Percentiles rank a stretch among this genome's conserved stretches.
Conservation (phyloP, 2,797 vertebrate genomes). For the Mormyrops attenuatus region DNA sequence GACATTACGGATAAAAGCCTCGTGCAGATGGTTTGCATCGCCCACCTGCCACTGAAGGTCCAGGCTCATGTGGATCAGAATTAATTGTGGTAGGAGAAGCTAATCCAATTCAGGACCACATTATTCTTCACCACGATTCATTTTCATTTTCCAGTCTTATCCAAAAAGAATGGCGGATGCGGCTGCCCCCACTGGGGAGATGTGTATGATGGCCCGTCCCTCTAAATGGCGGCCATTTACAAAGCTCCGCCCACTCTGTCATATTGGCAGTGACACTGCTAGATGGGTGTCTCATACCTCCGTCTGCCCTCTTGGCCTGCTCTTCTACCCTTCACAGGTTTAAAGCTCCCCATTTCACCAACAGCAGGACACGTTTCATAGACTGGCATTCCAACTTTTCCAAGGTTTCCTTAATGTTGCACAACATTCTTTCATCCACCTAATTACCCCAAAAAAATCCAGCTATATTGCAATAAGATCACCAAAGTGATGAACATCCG, state of each 20-base stretch:
- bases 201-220: background rate
- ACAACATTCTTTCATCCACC: background rate
- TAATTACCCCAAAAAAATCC: background rate
- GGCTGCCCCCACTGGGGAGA: background rate
- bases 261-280: background rate
- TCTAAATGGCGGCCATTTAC: background rate
- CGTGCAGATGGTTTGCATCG: background rate
- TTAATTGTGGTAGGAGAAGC: background rate
- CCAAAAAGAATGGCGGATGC: background rate
- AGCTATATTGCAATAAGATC: background rate
- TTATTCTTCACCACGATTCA: background rate
- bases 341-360: background rate
- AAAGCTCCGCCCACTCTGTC: background rate
- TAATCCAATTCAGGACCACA: constrained; percentile 3
- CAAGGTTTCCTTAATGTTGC: background rate
- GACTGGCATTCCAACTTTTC: background rate
- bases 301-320: background rate
- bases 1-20: background rate
- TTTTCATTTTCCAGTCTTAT: background rate
- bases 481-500: background rate
- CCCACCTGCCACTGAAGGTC: background rate
- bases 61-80: background rate
- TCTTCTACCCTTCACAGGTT: background rate
- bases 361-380: background rate
- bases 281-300: background rate